Percentiles rank a stretch among this genome's conserved stretches.
These are phyloP conservation scores for Simalia tracyae DNA, from an alignment of 2,797 vertebrate genomes.

Conservation along the genomic window DNA sequence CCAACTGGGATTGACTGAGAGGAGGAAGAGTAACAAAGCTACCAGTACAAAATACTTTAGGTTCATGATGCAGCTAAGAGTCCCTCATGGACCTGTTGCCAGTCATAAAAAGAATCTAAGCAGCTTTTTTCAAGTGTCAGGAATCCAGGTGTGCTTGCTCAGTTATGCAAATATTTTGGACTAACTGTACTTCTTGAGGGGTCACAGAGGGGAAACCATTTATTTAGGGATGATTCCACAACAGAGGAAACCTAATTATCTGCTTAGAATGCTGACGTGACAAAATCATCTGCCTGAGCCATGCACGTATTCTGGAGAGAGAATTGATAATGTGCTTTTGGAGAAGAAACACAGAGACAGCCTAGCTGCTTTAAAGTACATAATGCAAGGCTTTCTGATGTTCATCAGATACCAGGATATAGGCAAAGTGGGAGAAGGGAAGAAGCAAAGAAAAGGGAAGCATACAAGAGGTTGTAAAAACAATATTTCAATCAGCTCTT, in stretches of 20 bases:
- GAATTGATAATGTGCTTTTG: not conserved
- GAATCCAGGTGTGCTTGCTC: not conserved
- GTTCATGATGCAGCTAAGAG: not conserved
- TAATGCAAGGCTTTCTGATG: not conserved
- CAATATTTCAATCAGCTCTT: not conserved
- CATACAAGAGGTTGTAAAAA: not conserved
- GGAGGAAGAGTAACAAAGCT: not conserved
- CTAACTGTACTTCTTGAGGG: not conserved
- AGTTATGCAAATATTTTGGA: not conserved
- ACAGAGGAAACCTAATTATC: not conserved
- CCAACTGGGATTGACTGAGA: not conserved
- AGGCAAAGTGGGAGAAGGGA: not conserved
- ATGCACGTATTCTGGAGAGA: not conserved
- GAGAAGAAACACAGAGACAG: not conserved
- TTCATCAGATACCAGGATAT: not conserved
- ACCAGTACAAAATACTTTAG: not conserved
- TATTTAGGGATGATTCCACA: not conserved
- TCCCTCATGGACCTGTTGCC: not conserved
- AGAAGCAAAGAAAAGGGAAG: not conserved
- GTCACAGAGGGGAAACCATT: not conserved
- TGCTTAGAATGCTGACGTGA: not conserved
- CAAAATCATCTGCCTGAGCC: not conserved
- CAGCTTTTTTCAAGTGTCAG: not conserved
- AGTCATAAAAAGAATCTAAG: not conserved
- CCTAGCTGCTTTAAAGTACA: not conserved